phyloP scores from a whole-genome alignment of 2,888 invertebrate species.

The Rotaria sp. region DNA sequence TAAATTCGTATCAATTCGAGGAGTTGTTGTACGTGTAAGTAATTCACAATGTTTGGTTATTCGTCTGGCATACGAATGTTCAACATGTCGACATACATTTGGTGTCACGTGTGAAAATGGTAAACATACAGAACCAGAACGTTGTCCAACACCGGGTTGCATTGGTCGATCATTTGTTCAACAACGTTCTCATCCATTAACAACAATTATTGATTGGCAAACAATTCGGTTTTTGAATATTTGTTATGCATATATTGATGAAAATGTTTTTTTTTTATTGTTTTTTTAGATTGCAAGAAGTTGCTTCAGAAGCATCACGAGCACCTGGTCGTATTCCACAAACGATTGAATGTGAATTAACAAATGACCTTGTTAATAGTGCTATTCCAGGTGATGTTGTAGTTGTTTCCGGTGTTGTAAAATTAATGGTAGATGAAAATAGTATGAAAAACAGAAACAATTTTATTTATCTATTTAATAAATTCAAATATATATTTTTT shows the following conservation, averaged over 20 bases:
- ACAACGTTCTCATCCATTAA: constrained; percentile 30
- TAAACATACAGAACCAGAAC: constrained; percentile 33
- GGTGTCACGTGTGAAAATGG: constrained; percentile 37
- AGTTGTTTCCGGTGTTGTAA: constrained; percentile 76
- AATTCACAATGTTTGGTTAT: constrained; percentile 35
- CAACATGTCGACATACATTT: constrained; percentile 35
- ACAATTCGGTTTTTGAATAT: constrained; percentile 32
- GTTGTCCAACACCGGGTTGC: constrained; percentile 33
- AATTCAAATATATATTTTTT: constrained; percentile 45
- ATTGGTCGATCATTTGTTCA: constrained; percentile 28
- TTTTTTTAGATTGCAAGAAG: neutral
- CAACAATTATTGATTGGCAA: constrained; percentile 40
- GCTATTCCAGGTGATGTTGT: constrained; percentile 82
- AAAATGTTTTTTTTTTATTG: neutral
- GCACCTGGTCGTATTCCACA: constrained; percentile 67
- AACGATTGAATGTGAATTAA: constrained; percentile 76
- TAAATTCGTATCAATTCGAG: constrained; percentile 36
- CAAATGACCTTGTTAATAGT: constrained; percentile 72
- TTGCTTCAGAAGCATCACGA: constrained; percentile 35
- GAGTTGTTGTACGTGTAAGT: constrained; percentile 35
- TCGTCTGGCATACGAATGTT: constrained; percentile 37
- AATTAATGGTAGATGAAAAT: constrained; percentile 57
- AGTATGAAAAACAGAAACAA: neutral
- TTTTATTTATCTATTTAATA: constrained; percentile 48
- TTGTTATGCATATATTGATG: neutral